A percentile compares a stretch with the other conserved stretches of the same genome.
These are phyloP conservation scores for Mesoclemmys tuberculata DNA, from an alignment of 2,113 vertebrate genomes.

Conservation along the genomic window DNA sequence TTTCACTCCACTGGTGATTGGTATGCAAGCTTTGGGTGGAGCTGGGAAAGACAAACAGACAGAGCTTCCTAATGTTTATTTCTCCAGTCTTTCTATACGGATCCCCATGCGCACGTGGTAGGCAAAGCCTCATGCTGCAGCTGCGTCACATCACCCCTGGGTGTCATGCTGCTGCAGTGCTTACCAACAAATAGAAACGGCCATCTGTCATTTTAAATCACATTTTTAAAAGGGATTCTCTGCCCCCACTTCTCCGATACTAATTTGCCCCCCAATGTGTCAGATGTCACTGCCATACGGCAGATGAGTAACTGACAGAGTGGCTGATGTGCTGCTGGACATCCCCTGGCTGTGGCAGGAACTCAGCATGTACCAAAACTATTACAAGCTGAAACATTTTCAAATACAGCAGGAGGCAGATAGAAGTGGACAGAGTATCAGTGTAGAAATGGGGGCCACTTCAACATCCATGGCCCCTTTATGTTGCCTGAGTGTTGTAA, in stretches of 20 bases:
- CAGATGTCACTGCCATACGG: not conserved
- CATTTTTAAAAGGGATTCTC: not conserved
- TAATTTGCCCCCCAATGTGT: not conserved
- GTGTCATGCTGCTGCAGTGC: not conserved
- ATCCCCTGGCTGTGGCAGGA: not conserved
- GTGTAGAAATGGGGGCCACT: not conserved
- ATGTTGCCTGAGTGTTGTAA: not conserved
- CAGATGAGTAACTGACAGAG: not conserved
- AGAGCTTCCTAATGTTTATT: not conserved
- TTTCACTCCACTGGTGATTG: not conserved
- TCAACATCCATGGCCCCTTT: accelerated
- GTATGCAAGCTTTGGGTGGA: not conserved
- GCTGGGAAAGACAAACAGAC: not conserved
- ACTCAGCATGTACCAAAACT: not conserved
- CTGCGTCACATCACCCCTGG: not conserved
- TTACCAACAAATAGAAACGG: not conserved
- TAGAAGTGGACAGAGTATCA: not conserved
- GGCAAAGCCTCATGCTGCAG: not conserved
- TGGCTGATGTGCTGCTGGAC: not conserved
- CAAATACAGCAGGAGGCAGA: not conserved
- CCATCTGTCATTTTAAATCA: not conserved
- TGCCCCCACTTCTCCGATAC: not conserved
- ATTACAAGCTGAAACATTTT: not conserved
- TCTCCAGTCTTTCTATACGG: not conserved
- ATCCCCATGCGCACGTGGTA: not conserved